These are phyloP conservation scores for Rhamnusium bicolor DNA, from an alignment of 2,888 invertebrate species.

Conservation along the genomic window DNA sequence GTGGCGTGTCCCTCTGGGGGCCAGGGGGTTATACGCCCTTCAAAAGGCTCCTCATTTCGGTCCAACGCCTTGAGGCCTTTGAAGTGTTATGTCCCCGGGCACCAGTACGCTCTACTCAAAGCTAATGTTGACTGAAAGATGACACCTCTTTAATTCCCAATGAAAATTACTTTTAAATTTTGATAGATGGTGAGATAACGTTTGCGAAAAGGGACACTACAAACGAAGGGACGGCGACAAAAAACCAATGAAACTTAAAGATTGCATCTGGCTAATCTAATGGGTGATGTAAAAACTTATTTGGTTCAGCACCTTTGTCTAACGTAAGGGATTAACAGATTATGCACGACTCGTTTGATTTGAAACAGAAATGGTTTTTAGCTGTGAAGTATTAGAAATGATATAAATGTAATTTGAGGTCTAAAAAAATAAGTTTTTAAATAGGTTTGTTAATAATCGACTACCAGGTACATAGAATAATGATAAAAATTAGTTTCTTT, in stretches of 20 bases:
- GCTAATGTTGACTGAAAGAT: conserved; percentile 67
- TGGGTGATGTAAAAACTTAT: conserved; percentile 12
- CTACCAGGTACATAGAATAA: too few relatives aligned
- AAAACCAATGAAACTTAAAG: conserved; percentile 25
- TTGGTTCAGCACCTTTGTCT: conserved; percentile 10
- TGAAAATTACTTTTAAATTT: conserved; percentile 69
- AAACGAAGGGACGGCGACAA: conserved; percentile 33
- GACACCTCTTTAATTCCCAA: conserved; percentile 70
- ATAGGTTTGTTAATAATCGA: too few relatives aligned
- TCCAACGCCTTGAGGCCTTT: conserved; percentile 67
- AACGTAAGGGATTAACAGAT: neutral
- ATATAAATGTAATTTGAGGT: too few relatives aligned
- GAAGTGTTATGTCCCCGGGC: conserved; percentile 60
- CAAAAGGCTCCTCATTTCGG: conserved; percentile 60
- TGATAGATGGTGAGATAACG: conserved; percentile 66
- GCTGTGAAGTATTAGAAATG: neutral
- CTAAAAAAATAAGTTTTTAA: too few relatives aligned
- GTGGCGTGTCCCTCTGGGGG: conserved; percentile 49
- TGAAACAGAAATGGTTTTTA: neutral
- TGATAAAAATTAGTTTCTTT: too few relatives aligned
- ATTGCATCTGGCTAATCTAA: conserved; percentile 24
- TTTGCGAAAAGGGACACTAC: conserved; percentile 41
- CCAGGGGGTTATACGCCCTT: conserved; percentile 26
- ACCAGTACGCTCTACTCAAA: conserved; percentile 60
- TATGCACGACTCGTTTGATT: neutral